Evolutionary conservation across 2,797 vertebrate genomes (phyloP).

Genomic region (Taenioides sp.): DNA sequence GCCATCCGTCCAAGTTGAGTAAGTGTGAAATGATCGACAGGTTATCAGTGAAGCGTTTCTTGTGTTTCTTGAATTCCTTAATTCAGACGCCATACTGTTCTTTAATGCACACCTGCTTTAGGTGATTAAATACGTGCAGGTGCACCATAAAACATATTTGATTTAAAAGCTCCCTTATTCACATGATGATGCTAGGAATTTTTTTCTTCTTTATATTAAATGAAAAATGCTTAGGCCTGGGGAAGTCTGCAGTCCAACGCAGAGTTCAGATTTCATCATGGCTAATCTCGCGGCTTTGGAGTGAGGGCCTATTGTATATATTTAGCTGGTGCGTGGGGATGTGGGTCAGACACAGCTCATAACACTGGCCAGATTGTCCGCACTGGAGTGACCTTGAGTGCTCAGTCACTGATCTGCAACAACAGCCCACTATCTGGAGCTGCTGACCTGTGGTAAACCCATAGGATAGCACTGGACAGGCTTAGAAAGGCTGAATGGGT

Average conservation of each 20-base stretch:
- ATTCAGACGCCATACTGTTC: conserved; percentile 1
- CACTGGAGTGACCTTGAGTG: conserved; percentile 67
- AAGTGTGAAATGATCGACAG: conserved; percentile 11
- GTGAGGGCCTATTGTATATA: conserved; percentile 71
- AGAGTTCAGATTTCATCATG: conserved; percentile 69
- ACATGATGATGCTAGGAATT: conserved; percentile 19
- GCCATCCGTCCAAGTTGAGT: not conserved
- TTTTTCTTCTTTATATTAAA: conserved; percentile 18
- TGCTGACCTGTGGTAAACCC: conserved; percentile 44
- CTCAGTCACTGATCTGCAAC: conserved; percentile 49
- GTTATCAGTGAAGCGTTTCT: conserved; percentile 21
- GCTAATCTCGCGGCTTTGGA: conserved; percentile 69
- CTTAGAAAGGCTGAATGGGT: not conserved
- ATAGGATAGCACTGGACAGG: not conserved
- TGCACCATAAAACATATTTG: conserved; percentile 51
- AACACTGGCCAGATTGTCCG: conserved; percentile 60
- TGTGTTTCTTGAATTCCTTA: conserved; percentile 25
- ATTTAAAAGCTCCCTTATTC: conserved; percentile 35
- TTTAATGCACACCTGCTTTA: conserved; percentile 68
- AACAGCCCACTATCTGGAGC: conserved; percentile 53
- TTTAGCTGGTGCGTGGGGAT: conserved; percentile 68
- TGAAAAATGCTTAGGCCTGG: conserved; percentile 33
- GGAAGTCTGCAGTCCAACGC: conserved; percentile 30
- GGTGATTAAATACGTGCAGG: conserved; percentile 71
- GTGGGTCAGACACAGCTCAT: conserved; percentile 71